Evolutionary conservation across 1,140 invertebrate species (phyloP), one percentile per base, ranked within the genome.

Genomic region (Bombus terrestris): DNA sequence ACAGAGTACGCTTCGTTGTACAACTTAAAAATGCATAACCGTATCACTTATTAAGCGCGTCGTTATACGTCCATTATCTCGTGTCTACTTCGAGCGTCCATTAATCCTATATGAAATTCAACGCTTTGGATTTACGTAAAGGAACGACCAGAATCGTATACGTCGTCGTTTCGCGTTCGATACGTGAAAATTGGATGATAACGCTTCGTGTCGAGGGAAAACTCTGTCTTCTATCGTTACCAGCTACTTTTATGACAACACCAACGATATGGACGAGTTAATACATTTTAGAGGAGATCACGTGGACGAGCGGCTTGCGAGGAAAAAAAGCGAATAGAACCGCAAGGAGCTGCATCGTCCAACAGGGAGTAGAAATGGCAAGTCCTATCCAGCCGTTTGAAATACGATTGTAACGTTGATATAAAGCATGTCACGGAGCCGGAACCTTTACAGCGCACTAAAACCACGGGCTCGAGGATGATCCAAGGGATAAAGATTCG

Each of bases 401-500:
- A 90, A 91, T 92, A 91, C 90, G 91, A 90, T 90, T 86, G 91
- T 86, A 39, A 80, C 68, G 80, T 85, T 86, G 90, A 91, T 91
- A 89, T 92, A 92, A 92, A 92, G 89, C 86, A 88, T 72, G 84
- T 66, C 64, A 64, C 66, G 68, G 37, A 43, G 75, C 35, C 53
- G 87, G 64, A 69, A 76, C 80, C 78, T 91, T 92, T 92, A 92
- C 85, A 90, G 81, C 85, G 73, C 62, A 90, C 76, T 92, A 90
- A 92, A 92, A 91, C 80, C 81, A 79, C 74, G 68, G 87, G 82
- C 83, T 88, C 77, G 82, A 73, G 89, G 85, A 86, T 90, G 76
- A 89, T 83, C 78, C 84, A 32, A 35, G 53, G 69, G 76, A 88
- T 88, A 86, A 89, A 43, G 83, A 86, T 74, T 66, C 68, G 68